Base-by-base conservation (phyloP, 2,888 invertebrate genomes). In the Octonoba sinensis region DNA sequence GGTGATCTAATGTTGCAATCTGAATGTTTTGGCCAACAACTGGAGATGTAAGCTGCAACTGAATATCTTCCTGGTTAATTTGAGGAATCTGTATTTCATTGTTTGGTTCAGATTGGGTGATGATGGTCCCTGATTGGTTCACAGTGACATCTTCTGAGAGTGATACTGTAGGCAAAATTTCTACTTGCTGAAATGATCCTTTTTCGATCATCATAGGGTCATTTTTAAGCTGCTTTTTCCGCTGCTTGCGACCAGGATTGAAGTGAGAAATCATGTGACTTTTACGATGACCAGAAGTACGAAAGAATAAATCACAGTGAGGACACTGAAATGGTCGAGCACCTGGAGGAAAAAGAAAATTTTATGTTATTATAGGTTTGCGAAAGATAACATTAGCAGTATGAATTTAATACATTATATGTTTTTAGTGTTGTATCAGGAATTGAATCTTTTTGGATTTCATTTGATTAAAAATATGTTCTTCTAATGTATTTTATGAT, bases 321-420 rank as follows among this genome's bases (percentile, higher is more conserved):
- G 94, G 94, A 88, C 97, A 97, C 71, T 91, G 91, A 89, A 94
- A 96, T 1, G 90, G 90, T 82, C 89, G 89, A 1, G 87, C 87
- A 60, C 90, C 90, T 82, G 89, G 16, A 54, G 51, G 15, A 24
- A n/a, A 66, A 15, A 20, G 22, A 13, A 46, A 71, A 22, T 3
- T 46, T n/a, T 3, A 47, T 36, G 36, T 3, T 36, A 36, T 36
- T 27, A 36, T 8, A 36, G 8, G 6, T 36, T 36, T 36, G 36
- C 36, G 6, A 8, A 36, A 8, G 36, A 36, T 36, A 36, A 11
- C 36, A 36, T 36, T 36, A 36, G 36, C 3, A n/a, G n/a, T n/a
- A n/a, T n/a, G n/a, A n/a, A 36, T 36, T 36, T 6, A 36, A 27
- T 27, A 6, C 27, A 36, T 36, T 36, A 11, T 36, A 1, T 36